phyloP scores from a whole-genome alignment of 2,797 vertebrate genomes.

The Podarcis lilfordi region DNA sequence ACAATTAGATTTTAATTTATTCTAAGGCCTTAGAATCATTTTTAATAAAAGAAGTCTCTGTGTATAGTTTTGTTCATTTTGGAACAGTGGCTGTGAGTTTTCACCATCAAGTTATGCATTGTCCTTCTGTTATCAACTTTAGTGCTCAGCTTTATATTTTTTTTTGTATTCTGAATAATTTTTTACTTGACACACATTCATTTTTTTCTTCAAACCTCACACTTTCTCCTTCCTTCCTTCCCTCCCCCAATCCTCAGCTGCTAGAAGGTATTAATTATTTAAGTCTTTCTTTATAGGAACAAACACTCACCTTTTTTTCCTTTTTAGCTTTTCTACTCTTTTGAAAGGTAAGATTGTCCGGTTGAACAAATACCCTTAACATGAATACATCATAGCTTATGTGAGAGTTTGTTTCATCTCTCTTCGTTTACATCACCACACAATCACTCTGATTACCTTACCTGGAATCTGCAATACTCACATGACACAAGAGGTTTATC shows the following conservation, averaged over 20 bases:
- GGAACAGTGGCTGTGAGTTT: neutral
- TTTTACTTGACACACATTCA: neutral
- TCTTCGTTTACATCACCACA: neutral
- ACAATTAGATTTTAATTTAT: conserved; percentile 15
- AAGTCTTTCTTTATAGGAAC: neutral
- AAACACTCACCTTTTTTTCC: too few species aligned
- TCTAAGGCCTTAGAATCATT: neutral
- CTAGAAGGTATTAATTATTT: neutral
- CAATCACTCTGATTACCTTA: neutral
- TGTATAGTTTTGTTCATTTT: neutral
- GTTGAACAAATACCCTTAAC: neutral
- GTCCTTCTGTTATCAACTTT: neutral
- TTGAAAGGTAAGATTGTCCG: neutral
- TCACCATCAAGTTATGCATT: neutral
- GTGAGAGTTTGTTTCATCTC: too few species aligned
- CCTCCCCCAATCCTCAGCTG: too few species aligned
- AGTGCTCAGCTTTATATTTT: neutral
- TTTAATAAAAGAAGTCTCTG: neutral
- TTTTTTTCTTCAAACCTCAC: neutral
- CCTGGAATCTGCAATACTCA: neutral
- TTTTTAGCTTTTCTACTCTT: neutral
- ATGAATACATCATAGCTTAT: neutral
- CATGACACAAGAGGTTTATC: accelerated
- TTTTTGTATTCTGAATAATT: neutral
- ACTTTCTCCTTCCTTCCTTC: neutral